Conservation (phyloP, 1,140 invertebrate genomes). For the Tetraneura akinire region DNA sequence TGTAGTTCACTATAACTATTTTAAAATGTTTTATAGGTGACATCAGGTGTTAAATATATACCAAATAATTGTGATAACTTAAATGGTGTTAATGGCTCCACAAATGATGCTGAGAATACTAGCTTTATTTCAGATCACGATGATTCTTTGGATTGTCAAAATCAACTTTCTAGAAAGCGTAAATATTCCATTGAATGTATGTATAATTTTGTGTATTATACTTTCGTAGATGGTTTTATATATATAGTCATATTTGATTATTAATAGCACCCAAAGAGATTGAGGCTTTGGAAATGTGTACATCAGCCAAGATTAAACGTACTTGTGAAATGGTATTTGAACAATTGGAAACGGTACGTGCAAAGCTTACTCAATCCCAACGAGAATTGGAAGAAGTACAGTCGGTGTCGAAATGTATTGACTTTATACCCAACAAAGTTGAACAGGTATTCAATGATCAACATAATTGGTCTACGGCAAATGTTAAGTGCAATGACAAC, state of each 20-base stretch:
- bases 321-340: conserved; percentile 49
- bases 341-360: conserved; percentile 44
- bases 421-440: conserved; percentile 31
- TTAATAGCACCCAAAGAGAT: conserved; percentile 23
- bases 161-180: conserved; percentile 41
- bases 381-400: conserved; percentile 47
- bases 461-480: conserved; percentile 29
- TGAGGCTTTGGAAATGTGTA: conserved; percentile 46
- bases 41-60: conserved; percentile 44
- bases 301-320: conserved; percentile 44
- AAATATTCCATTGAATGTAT: conserved; percentile 41
- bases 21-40: too few relatives aligned
- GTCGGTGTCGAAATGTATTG: conserved; percentile 22
- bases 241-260: background rate
- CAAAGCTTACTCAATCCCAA: conserved; percentile 45
- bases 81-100: conserved; percentile 45
- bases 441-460: conserved; percentile 39
- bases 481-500: conserved; percentile 32
- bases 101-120: conserved; percentile 45
- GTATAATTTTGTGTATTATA: background rate
- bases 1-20: too few relatives aligned
- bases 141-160: conserved; percentile 46
- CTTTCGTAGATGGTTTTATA: too few relatives aligned
- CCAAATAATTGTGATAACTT: conserved; percentile 50
- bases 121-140: conserved; percentile 35